These are phyloP conservation scores for Phasianus colchicus DNA, from an alignment of 2,113 vertebrate species.

Conservation along the genomic window DNA sequence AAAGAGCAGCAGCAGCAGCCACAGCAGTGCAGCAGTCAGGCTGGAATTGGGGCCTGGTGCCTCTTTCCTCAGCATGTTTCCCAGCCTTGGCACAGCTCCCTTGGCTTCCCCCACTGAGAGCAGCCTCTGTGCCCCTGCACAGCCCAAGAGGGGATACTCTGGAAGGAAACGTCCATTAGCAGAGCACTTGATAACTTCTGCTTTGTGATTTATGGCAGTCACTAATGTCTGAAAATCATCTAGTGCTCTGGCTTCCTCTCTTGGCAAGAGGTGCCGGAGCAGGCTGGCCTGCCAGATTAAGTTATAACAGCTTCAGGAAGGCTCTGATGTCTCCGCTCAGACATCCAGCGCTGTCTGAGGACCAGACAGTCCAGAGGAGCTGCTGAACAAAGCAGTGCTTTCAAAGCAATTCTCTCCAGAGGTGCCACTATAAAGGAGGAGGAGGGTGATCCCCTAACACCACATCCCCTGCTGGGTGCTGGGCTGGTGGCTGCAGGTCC, in stretches of 20 bases:
- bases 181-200: background rate
- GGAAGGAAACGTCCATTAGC: background rate
- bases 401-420: background rate
- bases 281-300: background rate
- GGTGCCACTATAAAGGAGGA: rapidly evolving
- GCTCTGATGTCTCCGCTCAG: background rate
- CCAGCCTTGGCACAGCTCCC: background rate
- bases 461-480: background rate
- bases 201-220: background rate
- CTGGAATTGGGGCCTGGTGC: background rate
- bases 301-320: background rate
- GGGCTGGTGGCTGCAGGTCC: background rate
- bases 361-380: background rate
- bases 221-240: background rate
- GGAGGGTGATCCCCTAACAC: background rate
- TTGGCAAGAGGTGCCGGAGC: background rate
- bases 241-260: background rate
- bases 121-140: background rate
- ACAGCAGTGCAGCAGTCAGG: rapidly evolving
- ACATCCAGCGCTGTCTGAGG: background rate
- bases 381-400: background rate
- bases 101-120: background rate
- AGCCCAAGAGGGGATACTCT: background rate
- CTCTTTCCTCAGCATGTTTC: background rate
- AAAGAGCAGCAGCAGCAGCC: background rate